A percentile compares a stretch with the other conserved stretches of the same genome.
Evolutionary conservation across 1,140 invertebrate species (phyloP).

Genomic region (Drosophila pseudoananassae): DNA sequence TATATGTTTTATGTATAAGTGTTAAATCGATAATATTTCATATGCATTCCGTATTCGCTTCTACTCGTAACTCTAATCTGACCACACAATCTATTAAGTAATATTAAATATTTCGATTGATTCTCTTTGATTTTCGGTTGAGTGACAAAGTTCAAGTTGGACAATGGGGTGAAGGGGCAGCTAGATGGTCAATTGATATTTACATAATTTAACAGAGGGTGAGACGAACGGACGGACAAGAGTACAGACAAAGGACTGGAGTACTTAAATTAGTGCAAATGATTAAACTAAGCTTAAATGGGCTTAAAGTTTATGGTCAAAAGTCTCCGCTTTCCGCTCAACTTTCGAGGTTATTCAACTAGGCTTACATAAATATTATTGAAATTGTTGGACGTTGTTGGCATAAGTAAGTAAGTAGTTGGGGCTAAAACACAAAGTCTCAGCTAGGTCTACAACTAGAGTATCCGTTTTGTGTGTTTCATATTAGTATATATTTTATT

Average conservation of each 20-base stretch:
- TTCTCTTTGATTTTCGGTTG: slow-evolving; percentile 15
- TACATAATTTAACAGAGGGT: slow-evolving; percentile 42
- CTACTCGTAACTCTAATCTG: slow-evolving; percentile 33
- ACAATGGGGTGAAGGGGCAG: slow-evolving; percentile 8
- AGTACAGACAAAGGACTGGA: slow-evolving; percentile 13
- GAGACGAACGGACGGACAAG: slow-evolving; percentile 17
- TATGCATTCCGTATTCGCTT: slow-evolving; percentile 45
- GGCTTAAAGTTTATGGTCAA: slow-evolving; percentile 68
- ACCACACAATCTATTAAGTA: slow-evolving; percentile 51
- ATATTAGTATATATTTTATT: slow-evolving; percentile 56
- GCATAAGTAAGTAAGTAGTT: slow-evolving; percentile 80
- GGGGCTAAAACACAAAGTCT: slow-evolving; percentile 36
- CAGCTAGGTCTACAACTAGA: slow-evolving; percentile 16
- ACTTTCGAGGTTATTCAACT: slow-evolving; percentile 23
- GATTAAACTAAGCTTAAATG: slow-evolving; percentile 71
- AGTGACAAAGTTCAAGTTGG: slow-evolving; percentile 6
- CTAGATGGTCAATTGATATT: slow-evolving; percentile 45
- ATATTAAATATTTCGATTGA: slow-evolving; percentile 24
- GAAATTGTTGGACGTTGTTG: slow-evolving; percentile 79
- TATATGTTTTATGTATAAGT: slow-evolving; percentile 46
- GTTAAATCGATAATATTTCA: slow-evolving; percentile 48
- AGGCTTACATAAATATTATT: slow-evolving; percentile 75
- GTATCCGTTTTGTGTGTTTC: slow-evolving; percentile 14
- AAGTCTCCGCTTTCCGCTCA: neutral
- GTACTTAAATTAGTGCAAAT: slow-evolving; percentile 68